Percentiles rank a stretch among this genome's conserved stretches.
phyloP scores from a whole-genome alignment of 2,797 vertebrate genomes.

The Halcyon leucocephala region DNA sequence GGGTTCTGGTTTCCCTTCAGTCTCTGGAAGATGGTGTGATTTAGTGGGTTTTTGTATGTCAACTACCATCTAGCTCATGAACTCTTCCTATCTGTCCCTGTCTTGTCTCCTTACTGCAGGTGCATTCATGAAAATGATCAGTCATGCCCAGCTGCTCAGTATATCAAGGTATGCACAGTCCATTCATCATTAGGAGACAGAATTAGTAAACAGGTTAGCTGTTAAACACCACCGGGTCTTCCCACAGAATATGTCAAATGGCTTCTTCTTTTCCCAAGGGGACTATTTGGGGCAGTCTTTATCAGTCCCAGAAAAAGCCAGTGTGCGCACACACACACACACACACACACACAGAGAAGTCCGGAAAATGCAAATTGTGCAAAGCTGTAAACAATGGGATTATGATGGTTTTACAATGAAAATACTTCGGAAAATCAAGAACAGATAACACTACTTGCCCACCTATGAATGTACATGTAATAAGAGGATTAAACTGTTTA shows the following conservation, averaged over 20 bases:
- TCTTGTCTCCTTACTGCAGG: not conserved
- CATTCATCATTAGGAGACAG: not conserved
- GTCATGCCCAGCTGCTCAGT: not conserved
- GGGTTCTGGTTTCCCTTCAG: not conserved
- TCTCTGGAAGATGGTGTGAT: fast-evolving
- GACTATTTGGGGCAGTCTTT: not conserved
- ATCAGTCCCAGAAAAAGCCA: not conserved
- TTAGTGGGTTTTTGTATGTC: not conserved
- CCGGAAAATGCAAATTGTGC: not conserved
- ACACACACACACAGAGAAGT: fast-evolving
- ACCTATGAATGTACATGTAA: fast-evolving
- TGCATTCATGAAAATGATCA: not conserved
- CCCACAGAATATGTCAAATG: not conserved
- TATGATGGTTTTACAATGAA: not conserved
- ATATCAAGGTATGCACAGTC: no score
- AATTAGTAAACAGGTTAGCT: not conserved
- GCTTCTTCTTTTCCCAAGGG: not conserved
- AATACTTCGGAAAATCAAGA: not conserved
- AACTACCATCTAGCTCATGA: not conserved
- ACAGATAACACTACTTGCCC: not conserved
- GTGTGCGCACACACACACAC: no score
- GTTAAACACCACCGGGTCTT: not conserved
- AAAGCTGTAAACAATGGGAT: not conserved
- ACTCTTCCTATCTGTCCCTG: not conserved
- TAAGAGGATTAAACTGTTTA: not conserved